Percentiles rank a stretch among this genome's conserved stretches.
phyloP scores from a whole-genome alignment of 2,113 vertebrate genomes.

The Malaclemys terrapin region DNA sequence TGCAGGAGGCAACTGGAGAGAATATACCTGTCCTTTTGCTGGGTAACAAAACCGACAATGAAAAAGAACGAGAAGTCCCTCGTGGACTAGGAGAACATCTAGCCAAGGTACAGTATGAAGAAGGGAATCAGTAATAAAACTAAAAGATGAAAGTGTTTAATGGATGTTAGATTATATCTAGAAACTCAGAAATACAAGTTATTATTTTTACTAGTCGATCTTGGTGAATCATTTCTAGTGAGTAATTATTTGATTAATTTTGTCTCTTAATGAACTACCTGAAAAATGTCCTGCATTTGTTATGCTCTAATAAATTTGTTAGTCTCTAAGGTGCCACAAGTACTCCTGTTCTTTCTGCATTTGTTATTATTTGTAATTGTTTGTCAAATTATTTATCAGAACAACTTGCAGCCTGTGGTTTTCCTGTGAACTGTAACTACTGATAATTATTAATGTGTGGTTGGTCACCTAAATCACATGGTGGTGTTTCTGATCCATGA shows the following conservation, averaged over 20 bases:
- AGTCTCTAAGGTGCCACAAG: too few species aligned
- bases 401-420: neutral
- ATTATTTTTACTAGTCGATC: neutral
- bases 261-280: neutral
- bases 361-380: neutral
- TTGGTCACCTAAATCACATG: neutral
- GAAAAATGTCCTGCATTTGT: neutral
- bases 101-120: conserved; percentile 81
- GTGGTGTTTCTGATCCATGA: neutral
- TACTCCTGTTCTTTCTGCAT: neutral
- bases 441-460: neutral
- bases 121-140: neutral
- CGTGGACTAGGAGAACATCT: conserved; percentile 85
- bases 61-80: conserved; percentile 86
- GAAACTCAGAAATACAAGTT: neutral
- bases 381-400: neutral
- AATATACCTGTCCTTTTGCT: conserved; percentile 87
- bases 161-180: neutral
- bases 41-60: conserved; percentile 92
- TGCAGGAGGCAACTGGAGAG: conserved; percentile 87
- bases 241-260: neutral
- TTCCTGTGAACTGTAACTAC: neutral
- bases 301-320: neutral
- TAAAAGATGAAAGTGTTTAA: neutral
- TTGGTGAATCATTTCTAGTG: neutral